These are phyloP conservation scores for Empis stercorea DNA, from an alignment of 2,888 invertebrate species.

Conservation along the genomic window DNA sequence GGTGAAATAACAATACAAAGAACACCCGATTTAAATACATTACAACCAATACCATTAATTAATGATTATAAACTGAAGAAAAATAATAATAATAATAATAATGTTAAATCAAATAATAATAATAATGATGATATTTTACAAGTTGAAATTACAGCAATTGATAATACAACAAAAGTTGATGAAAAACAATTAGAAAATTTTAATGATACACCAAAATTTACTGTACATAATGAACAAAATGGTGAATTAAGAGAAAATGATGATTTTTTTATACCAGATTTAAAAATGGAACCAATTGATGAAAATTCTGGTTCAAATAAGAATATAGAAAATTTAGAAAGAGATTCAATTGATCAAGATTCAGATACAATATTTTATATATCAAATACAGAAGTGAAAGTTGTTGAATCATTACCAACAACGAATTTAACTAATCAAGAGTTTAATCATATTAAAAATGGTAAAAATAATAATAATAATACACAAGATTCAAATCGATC, in stretches of 20 bases:
- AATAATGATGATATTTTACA: constrained; percentile 29
- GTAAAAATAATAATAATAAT: too few relatives aligned
- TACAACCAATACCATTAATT: not conserved
- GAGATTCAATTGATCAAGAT: constrained; percentile 25
- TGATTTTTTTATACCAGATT: constrained; percentile 29
- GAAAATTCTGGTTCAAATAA: too few relatives aligned
- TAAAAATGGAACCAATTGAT: constrained; percentile 13
- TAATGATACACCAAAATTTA: constrained; percentile 9
- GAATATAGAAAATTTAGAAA: not conserved
- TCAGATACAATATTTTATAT: constrained; percentile 37
- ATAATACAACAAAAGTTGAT: constrained; percentile 21
- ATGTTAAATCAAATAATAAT: not conserved
- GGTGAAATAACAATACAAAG: constrained; percentile 1
- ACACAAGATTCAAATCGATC: constrained; percentile 12
- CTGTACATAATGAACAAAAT: constrained; percentile 9
- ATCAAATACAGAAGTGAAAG: constrained; percentile 37
- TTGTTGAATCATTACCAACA: constrained; percentile 32
- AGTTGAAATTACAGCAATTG: constrained; percentile 28
- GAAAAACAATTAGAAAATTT: not conserved
- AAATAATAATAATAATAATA: constrained; percentile 1
- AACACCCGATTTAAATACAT: not conserved
- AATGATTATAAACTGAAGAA: not conserved
- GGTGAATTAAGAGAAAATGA: constrained; percentile 15
- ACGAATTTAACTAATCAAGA: constrained; percentile 6
- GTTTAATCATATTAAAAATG: not conserved